Evolutionary conservation across 2,888 invertebrate species (phyloP), one percentile per base, ranked within the genome.

Genomic region (Hartigia nigra): DNA sequence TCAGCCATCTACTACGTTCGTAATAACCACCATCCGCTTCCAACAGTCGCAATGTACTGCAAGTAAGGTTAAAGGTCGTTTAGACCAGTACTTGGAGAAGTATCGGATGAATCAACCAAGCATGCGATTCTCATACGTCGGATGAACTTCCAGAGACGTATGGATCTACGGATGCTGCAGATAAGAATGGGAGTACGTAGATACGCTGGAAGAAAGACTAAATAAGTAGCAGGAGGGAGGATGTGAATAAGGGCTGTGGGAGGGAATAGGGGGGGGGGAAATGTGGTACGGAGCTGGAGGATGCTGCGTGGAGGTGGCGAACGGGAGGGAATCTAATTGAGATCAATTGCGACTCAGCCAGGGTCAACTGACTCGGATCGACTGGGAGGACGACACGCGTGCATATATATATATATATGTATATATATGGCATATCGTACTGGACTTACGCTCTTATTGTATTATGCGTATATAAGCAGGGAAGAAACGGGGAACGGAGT

Each of bases 331-430:
- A 84, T 86, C 85, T 89, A 88, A 89, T 88, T 89, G 88, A 87
- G 87, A 87, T 91, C 91, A 91, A 91, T 91, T 91, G 91, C 90
- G 88, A 86, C 88, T 87, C 87, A 88, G 89, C 89, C 90, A 90
- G 91, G 91, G 91, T 91, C 90, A 91, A 91, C 88, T 89, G 87
- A 86, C 86, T 86, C 82, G 77, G 78, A 76, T 74, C 36, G 77
- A 70, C 79, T 75, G 76, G 78, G 78, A 78, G 75, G 79, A 35
- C 55, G 37, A 34, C n/a, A 78, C 37, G 74, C 23, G 70, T 78
- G 39, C 69, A 31, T 70, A 32, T 77, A 77, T 75, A 75, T 81
- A 76, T 34, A 75, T 78, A 76, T 78, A 77, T 70, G 76, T 55
- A 75, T 74, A 77, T 70, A 77, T 74, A 76, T 69, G 70, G 74